A percentile compares a stretch with the other conserved stretches of the same genome.
Evolutionary conservation across 2,888 invertebrate species (phyloP).

Genomic region (Cephus spinipes): DNA sequence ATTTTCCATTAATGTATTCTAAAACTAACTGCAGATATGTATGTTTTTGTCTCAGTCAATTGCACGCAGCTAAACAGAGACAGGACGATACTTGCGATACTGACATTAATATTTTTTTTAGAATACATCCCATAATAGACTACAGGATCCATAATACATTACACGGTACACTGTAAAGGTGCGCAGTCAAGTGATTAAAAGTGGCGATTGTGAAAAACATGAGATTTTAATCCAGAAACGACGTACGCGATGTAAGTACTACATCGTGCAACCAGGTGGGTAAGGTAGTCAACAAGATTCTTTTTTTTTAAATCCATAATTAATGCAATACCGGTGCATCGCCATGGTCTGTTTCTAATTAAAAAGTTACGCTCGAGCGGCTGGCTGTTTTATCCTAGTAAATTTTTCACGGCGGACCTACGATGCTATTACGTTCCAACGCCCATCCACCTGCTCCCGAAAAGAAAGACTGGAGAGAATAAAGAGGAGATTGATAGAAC

Average conservation of each 20-base stretch:
- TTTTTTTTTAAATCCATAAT: neutral
- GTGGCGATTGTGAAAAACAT: neutral
- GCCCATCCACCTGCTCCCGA: neutral
- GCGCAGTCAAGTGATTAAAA: neutral
- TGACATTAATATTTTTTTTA: too few species aligned
- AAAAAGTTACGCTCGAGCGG: neutral
- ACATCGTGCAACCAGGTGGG: neutral
- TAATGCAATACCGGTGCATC: neutral
- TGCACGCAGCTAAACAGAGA: too few species aligned
- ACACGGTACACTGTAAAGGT: neutral
- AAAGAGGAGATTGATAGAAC: neutral
- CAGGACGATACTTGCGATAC: too few species aligned
- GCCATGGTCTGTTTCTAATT: neutral
- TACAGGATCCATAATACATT: too few species aligned
- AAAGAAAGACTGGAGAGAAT: neutral
- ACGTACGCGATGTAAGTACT: neutral
- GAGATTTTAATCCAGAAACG: neutral
- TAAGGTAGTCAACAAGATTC: neutral
- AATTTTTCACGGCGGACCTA: neutral
- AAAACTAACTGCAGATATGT: too few species aligned
- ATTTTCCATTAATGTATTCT: neutral
- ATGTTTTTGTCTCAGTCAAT: too few species aligned
- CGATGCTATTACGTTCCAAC: neutral
- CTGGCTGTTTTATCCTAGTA: neutral
- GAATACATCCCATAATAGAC: too few species aligned